These are phyloP conservation scores for Protonemura montana DNA, from an alignment of 2,888 invertebrate genomes.

Conservation along the genomic window DNA sequence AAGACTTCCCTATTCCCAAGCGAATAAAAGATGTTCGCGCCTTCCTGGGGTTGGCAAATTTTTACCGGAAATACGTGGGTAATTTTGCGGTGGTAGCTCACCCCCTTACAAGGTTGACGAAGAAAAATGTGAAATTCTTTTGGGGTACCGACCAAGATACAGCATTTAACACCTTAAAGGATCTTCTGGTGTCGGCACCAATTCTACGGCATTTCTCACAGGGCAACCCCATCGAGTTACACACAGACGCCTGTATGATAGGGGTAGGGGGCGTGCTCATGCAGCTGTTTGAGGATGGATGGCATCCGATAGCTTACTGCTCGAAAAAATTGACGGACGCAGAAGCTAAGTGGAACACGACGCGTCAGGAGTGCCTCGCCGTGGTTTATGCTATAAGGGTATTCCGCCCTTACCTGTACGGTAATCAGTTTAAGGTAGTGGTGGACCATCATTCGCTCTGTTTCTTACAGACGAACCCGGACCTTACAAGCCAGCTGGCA, in stretches of 20 bases:
- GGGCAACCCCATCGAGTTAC: neutral
- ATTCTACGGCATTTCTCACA: conserved; percentile 51
- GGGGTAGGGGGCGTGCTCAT: conserved; percentile 40
- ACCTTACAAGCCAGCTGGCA: conserved; percentile 38
- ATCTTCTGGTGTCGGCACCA: conserved; percentile 45
- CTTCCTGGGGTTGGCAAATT: conserved; percentile 7
- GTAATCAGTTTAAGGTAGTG: neutral
- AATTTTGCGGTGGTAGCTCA: neutral
- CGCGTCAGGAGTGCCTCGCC: neutral
- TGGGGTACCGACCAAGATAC: conserved; percentile 34
- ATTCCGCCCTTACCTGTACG: neutral
- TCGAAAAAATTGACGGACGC: neutral
- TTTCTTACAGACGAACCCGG: conserved; percentile 25
- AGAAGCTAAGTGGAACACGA: conserved; percentile 2
- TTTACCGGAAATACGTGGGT: neutral
- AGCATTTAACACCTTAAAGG: conserved; percentile 50
- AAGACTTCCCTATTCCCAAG: neutral
- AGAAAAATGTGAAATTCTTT: conserved; percentile 14
- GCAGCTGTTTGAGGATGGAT: neutral
- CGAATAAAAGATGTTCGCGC: neutral
- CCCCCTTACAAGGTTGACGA: conserved; percentile 14
- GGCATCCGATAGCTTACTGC: conserved; percentile 7
- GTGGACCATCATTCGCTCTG: conserved; percentile 44
- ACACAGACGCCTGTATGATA: conserved; percentile 1
- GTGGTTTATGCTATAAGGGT: neutral